These are phyloP conservation scores for Camponotus fellah DNA, from an alignment of 2,888 invertebrate species.

Conservation along the genomic window DNA sequence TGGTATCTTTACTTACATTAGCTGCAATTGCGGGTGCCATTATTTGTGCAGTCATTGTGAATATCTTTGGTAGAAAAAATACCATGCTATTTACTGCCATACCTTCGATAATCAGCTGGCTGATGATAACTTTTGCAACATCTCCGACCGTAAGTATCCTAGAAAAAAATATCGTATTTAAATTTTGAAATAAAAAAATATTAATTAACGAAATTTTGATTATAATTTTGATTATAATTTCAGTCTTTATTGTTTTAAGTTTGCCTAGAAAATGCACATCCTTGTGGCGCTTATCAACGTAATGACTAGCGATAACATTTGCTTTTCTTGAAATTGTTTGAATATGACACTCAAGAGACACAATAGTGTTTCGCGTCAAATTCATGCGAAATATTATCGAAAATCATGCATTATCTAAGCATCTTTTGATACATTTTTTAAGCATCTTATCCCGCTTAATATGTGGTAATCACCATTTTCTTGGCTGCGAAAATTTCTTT, in stretches of 20 bases:
- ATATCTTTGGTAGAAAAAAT: constrained; percentile 67
- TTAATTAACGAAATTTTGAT: background rate
- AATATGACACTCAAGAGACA: too few species aligned
- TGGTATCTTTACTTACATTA: constrained; percentile 57
- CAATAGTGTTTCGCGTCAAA: too few species aligned
- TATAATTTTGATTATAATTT: too few species aligned
- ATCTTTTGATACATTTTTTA: too few species aligned
- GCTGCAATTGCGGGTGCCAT: constrained; percentile 46
- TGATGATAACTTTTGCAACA: constrained; percentile 58
- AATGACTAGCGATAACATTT: too few species aligned
- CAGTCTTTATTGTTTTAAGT: background rate
- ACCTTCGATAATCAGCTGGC: constrained; percentile 5
- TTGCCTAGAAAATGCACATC: too few species aligned
- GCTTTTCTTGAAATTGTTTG: too few species aligned
- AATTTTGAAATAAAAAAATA: background rate
- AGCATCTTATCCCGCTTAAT: too few species aligned
- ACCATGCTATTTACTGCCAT: constrained; percentile 53
- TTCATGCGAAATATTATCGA: too few species aligned
- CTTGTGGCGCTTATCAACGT: too few species aligned
- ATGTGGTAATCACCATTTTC: too few species aligned
- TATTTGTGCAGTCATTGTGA: constrained; percentile 49
- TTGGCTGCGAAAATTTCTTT: background rate
- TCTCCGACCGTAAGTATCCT: constrained; percentile 57
- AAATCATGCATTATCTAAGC: too few species aligned
- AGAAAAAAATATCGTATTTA: background rate